Percentiles rank a stretch among this genome's conserved stretches.
phyloP scores from a whole-genome alignment of 2,888 invertebrate species.

The Cyclophora punctaria region DNA sequence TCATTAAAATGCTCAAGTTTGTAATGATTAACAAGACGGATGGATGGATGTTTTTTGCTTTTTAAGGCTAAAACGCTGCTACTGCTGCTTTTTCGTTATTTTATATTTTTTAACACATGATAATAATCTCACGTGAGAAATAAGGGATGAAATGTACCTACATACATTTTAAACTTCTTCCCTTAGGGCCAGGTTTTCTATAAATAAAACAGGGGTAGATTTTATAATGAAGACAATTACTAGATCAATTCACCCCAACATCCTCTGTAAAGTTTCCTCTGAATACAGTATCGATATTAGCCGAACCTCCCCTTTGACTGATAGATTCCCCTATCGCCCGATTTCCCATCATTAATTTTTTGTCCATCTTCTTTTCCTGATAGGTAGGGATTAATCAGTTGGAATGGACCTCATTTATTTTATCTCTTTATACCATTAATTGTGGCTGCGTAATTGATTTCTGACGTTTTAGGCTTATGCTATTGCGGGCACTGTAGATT shows the following conservation, averaged over 20 bases:
- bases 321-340: conserved; percentile 20
- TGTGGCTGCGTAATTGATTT: conserved; percentile 8
- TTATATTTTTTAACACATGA: too few species aligned
- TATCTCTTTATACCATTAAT: conserved; percentile 14
- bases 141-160: too few species aligned
- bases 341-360: conserved; percentile 26
- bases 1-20: too few species aligned
- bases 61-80: too few species aligned
- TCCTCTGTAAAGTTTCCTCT: conserved; percentile 17
- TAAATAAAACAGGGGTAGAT: too few species aligned
- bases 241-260: conserved; percentile 10
- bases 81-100: too few species aligned
- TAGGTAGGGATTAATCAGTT: conserved; percentile 19
- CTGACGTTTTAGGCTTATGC: background rate
- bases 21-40: too few species aligned
- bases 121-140: too few species aligned
- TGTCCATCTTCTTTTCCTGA: conserved; percentile 14
- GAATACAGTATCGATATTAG: conserved; percentile 42
- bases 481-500: too few species aligned
- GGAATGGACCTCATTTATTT: conserved; percentile 19
- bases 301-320: conserved; percentile 27
- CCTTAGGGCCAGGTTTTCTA: too few species aligned
- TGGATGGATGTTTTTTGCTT: too few species aligned
- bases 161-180: too few species aligned
- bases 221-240: conserved; percentile 9